Conservation (phyloP, 2,888 invertebrate genomes). For the Polydrusus tereticollis region DNA sequence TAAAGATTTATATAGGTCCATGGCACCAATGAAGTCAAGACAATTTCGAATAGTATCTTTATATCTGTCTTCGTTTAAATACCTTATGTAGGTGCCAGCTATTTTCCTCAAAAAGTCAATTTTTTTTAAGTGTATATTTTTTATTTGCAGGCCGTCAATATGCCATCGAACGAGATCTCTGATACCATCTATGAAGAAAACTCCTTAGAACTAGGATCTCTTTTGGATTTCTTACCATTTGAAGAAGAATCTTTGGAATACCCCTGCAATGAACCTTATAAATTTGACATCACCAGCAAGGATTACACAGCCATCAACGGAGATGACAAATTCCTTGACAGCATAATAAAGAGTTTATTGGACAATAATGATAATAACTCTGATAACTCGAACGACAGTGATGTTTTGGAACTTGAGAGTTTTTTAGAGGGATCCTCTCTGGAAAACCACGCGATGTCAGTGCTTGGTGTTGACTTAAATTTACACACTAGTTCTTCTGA, state of each 20-base stretch:
- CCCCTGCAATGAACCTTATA: constrained; percentile 38
- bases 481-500: constrained; percentile 53
- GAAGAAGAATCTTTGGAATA: constrained; percentile 52
- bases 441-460: constrained; percentile 55
- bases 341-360: constrained; percentile 55
- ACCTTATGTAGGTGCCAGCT: constrained; percentile 6
- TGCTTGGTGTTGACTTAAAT: constrained; percentile 61
- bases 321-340: constrained; percentile 56
- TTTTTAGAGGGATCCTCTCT: constrained; percentile 44
- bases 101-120: background rate
- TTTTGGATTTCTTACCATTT: constrained; percentile 54
- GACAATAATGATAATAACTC: constrained; percentile 47
- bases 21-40: constrained; percentile 44
- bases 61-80: constrained; percentile 18
- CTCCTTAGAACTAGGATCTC: constrained; percentile 43
- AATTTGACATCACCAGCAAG: constrained; percentile 41
- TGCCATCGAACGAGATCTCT: constrained; percentile 51
- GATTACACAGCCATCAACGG: constrained; percentile 52
- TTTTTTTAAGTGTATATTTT: background rate
- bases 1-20: constrained; percentile 46
- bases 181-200: constrained; percentile 50
- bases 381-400: constrained; percentile 6
- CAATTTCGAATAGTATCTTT: constrained; percentile 34
- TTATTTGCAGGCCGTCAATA: constrained; percentile 11
- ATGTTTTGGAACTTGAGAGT: constrained; percentile 36